Base-by-base conservation (phyloP, 2,888 invertebrate genomes). In the Philereme transversata region DNA sequence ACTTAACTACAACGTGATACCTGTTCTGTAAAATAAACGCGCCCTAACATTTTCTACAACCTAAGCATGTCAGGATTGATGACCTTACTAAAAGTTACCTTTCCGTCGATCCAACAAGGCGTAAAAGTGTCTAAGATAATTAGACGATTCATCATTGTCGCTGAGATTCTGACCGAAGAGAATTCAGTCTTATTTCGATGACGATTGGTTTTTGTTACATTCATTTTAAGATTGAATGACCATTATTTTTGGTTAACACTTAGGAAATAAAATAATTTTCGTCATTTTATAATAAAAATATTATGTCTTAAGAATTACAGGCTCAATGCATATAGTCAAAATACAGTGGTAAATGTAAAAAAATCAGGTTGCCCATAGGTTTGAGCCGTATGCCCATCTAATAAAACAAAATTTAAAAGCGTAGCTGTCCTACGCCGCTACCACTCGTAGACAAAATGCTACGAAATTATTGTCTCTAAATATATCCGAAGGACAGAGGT, bases 141-240 rank as follows among this genome's bases (percentile, higher is more conserved):
- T 77, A 78, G 71, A 72, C 71, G 68, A 78, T 79, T 75, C 64
- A 73, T 79, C 79, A 76, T 69, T 79, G 77, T 78, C 78, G 71
- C 71, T 52, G 54, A 51, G 70, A 75, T 72, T 73, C 66, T 55
- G 63, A 59, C 36, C 5, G 5, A 36, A 5, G 11, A 10, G 7
- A 11, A 4, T 3, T 41, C 4, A 67, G 66, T 64, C 54, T 67
- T 64, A 60, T 66, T 64, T 62, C 10, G 51, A 55, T 51, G 55
- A 60, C 22, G 38, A 43, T 44, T 41, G 34, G 46, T 34, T 49
- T 5, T 6, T 4, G 7, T 38, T 38, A 38, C 36, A 38, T 7
- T 38, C 0, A 38, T 38, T 5, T 38, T 7, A 1, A 38, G 36
- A 6, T 38, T 3, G 4, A 38, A 38, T 6, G 36, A 38, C 36